phyloP scores from a whole-genome alignment of 2,888 invertebrate species.

The Sepiola atlantica region DNA sequence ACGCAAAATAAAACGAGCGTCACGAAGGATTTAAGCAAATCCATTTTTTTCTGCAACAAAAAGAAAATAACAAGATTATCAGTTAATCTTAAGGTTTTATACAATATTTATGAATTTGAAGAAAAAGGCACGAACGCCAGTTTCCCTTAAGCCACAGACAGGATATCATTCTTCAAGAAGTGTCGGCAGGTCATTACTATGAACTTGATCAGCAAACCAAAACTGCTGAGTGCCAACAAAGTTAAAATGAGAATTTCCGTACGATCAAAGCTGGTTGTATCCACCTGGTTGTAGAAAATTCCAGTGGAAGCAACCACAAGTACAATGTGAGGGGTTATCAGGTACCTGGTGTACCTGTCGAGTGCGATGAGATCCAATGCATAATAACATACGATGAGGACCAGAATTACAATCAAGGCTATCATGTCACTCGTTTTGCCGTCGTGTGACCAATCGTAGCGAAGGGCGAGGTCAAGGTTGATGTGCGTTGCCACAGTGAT shows the following conservation, averaged over 20 bases:
- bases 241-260: conserved; percentile 54
- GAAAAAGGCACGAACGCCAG: neutral
- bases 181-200: conserved; percentile 49
- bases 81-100: neutral
- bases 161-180: neutral
- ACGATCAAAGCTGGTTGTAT: conserved; percentile 46
- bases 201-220: conserved; percentile 53
- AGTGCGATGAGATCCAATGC: conserved; percentile 58
- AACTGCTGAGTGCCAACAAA: conserved; percentile 52
- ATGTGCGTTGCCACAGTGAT: conserved; percentile 59
- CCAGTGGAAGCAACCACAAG: conserved; percentile 58
- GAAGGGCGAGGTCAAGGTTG: conserved; percentile 60
- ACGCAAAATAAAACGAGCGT: too few relatives aligned
- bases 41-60: too few relatives aligned
- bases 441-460: conserved; percentile 51
- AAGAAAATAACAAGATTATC: neutral
- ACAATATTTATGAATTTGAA: neutral
- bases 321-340: conserved; percentile 60
- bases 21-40: too few relatives aligned
- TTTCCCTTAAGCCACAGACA: neutral
- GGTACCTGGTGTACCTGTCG: conserved; percentile 58
- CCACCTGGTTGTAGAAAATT: conserved; percentile 54
- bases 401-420: conserved; percentile 56
- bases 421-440: conserved; percentile 52
- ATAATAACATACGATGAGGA: conserved; percentile 57